Evolutionary conservation across 2,888 invertebrate species (phyloP).

Genomic region (Harpalus rufipes): DNA sequence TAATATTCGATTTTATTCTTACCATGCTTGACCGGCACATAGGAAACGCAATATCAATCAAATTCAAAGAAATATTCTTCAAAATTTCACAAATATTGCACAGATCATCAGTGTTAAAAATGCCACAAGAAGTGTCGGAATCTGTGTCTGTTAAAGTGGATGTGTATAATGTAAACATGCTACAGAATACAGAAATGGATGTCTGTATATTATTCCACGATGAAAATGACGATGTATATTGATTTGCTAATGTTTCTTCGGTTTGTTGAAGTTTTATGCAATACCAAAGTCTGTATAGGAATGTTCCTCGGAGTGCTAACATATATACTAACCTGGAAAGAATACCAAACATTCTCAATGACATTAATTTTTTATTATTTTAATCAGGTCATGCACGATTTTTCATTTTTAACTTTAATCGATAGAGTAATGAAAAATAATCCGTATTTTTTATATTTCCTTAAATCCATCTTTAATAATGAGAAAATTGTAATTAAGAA

Average conservation of each 20-base stretch:
- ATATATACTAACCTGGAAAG: constrained; percentile 74
- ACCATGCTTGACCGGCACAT: constrained; percentile 75
- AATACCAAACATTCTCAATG: not conserved
- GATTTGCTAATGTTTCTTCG: constrained; percentile 70
- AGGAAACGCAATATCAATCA: constrained; percentile 76
- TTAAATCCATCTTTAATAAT: too few relatives aligned
- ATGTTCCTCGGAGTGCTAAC: constrained; percentile 75
- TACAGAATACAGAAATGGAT: constrained; percentile 75
- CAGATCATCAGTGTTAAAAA: constrained; percentile 74
- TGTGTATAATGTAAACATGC: constrained; percentile 77
- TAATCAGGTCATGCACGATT: too few relatives aligned
- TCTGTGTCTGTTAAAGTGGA: constrained; percentile 76
- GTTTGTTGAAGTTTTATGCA: constrained; percentile 72
- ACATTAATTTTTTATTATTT: too few relatives aligned
- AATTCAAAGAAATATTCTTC: constrained; percentile 74
- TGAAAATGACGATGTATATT: constrained; percentile 72
- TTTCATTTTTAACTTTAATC: too few relatives aligned
- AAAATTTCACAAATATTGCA: constrained; percentile 75
- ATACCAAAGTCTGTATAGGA: constrained; percentile 75
- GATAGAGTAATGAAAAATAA: too few relatives aligned
- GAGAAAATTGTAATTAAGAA: too few relatives aligned
- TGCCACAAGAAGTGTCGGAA: constrained; percentile 70
- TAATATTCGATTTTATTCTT: constrained; percentile 64
- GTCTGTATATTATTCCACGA: constrained; percentile 75
- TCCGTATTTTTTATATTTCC: too few relatives aligned